These are phyloP conservation scores for Murina feae DNA, from an alignment of 2,113 vertebrate genomes.

Conservation along the genomic window DNA sequence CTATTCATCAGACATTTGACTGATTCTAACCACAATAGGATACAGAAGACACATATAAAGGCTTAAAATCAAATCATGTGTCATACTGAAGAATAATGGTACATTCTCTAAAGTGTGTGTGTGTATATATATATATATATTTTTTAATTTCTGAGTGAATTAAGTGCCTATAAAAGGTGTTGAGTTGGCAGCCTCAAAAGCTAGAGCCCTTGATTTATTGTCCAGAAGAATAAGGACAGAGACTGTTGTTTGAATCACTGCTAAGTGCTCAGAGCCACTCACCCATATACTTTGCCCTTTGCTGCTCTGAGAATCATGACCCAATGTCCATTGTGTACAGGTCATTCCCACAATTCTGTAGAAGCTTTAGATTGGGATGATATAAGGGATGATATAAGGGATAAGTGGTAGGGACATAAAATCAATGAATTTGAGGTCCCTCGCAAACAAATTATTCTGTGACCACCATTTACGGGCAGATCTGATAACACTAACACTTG, in stretches of 20 bases:
- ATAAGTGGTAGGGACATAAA: background rate
- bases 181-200: slow-evolving; percentile 48
- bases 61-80: slow-evolving; percentile 68
- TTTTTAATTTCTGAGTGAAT: slow-evolving; percentile 72
- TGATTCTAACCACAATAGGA: slow-evolving; percentile 35
- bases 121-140: slow-evolving; percentile 59
- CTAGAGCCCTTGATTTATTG: slow-evolving; percentile 54
- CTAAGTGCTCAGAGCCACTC: background rate
- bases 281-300: background rate
- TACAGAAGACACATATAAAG: slow-evolving; percentile 48
- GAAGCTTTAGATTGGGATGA: background rate
- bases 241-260: background rate
- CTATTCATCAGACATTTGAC: slow-evolving; percentile 27
- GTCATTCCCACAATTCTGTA: background rate
- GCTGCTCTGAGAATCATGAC: background rate
- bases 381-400: too few relatives aligned
- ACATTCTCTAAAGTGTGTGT: slow-evolving; percentile 46
- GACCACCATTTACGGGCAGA: background rate
- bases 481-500: background rate
- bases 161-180: slow-evolving; percentile 66
- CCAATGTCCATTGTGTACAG: background rate
- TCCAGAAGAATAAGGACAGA: background rate
- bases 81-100: slow-evolving; percentile 63
- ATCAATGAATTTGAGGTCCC: background rate
- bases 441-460: background rate